A percentile compares a stretch with the other conserved stretches of the same genome.
These are phyloP conservation scores for Myotis brandtii DNA, from an alignment of 2,113 vertebrate genomes.

Conservation along the genomic window DNA sequence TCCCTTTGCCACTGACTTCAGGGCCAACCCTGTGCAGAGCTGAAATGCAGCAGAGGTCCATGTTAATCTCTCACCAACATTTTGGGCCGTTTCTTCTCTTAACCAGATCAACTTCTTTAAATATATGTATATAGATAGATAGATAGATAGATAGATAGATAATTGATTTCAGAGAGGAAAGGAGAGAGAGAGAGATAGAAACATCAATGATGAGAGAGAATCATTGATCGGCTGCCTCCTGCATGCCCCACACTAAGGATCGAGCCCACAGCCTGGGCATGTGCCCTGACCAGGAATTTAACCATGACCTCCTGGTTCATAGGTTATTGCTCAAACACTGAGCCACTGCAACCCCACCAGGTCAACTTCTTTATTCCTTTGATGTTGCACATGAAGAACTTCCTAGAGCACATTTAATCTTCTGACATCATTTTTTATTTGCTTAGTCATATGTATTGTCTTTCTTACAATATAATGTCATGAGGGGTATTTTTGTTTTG, in stretches of 20 bases:
- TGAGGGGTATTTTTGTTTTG: neutral
- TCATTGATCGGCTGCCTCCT: too few species aligned
- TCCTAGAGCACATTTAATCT: neutral
- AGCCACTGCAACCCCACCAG: neutral
- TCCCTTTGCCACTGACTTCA: neutral
- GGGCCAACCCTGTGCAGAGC: fast-evolving
- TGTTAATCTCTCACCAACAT: neutral
- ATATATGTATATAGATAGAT: too few species aligned
- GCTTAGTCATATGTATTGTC: neutral
- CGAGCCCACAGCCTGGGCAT: too few species aligned
- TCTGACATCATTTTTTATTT: neutral
- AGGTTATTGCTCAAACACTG: too few species aligned
- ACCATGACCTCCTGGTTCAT: too few species aligned
- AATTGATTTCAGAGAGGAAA: too few species aligned
- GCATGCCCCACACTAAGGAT: too few species aligned
- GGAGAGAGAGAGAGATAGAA: too few species aligned
- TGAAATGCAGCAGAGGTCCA: neutral
- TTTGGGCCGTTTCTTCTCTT: neutral
- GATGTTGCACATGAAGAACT: neutral
- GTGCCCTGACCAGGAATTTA: too few species aligned
- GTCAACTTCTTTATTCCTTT: neutral
- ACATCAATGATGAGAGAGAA: too few species aligned
- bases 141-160: too few species aligned
- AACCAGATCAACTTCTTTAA: neutral
- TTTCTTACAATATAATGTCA: neutral